A percentile compares a stretch with the other conserved stretches of the same genome.
Evolutionary conservation across 2,113 vertebrate species (phyloP).

Genomic region (Loxodonta africana): DNA sequence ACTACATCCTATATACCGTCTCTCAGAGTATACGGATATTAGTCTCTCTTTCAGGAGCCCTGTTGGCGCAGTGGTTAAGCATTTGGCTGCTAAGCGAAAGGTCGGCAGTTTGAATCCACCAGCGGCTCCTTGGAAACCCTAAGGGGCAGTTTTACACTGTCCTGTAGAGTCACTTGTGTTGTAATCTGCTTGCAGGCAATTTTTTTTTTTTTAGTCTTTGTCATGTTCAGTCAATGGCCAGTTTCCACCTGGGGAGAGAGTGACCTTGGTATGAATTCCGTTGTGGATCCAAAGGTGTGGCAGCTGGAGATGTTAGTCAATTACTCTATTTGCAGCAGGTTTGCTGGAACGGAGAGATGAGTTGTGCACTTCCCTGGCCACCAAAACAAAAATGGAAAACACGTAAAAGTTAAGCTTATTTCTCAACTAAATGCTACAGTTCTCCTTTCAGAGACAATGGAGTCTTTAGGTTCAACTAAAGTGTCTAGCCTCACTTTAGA

Average conservation of each 20-base stretch:
- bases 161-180: no score
- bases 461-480: not conserved
- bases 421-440: not conserved
- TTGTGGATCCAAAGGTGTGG: not conserved
- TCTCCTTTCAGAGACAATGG: not conserved
- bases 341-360: not conserved
- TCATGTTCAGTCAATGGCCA: not conserved
- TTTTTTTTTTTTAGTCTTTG: not conserved
- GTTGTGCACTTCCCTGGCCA: not conserved
- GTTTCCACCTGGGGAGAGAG: not conserved
- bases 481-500: not conserved
- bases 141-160: no score
- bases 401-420: not conserved
- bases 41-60: no score
- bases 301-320: no score
- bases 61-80: no score
- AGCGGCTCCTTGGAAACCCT: no score
- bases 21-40: not conserved
- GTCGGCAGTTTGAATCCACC: no score
- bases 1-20: not conserved
- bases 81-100: no score
- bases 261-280: fast-evolving
- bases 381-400: not conserved
- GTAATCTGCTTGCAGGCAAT: no score
- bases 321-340: not conserved